Percentiles rank a stretch among this genome's conserved stretches.
Conservation (phyloP, 2,888 invertebrate species). For the Herminia tarsipennalis region DNA sequence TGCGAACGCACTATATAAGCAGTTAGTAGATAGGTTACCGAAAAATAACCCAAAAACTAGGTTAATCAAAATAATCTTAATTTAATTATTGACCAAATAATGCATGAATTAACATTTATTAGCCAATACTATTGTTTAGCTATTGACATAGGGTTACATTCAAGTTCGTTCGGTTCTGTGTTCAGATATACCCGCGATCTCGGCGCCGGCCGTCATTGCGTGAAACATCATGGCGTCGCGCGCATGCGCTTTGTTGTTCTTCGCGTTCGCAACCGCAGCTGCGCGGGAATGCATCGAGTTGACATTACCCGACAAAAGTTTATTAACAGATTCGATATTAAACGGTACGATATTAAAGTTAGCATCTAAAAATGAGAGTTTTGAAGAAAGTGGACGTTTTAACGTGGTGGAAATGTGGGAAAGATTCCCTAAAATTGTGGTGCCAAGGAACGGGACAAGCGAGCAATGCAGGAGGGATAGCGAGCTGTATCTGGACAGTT, state of each 20-base stretch:
- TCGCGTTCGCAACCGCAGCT: conserved; percentile 52
- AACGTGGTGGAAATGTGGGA: conserved; percentile 73
- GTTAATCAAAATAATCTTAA: conserved; percentile 5
- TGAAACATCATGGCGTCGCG: conserved; percentile 72
- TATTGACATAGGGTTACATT: conserved; percentile 27
- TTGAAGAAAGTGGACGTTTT: conserved; percentile 56
- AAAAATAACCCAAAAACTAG: conserved; percentile 8
- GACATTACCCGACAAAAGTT: conserved; percentile 63
- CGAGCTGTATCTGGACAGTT: conserved; percentile 65
- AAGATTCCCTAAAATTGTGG: conserved; percentile 73
- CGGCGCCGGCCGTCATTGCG: conserved; percentile 62
- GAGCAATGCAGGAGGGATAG: conserved; percentile 77
- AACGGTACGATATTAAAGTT: conserved; percentile 70
- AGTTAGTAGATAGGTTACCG: not conserved
- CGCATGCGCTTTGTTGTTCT: conserved; percentile 68
- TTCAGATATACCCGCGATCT: conserved; percentile 53
- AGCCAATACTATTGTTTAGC: conserved; percentile 56
- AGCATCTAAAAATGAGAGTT: conserved; percentile 60
- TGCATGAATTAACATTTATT: conserved; percentile 26
- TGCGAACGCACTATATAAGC: not conserved
- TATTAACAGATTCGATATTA: conserved; percentile 61
- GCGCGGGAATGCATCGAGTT: conserved; percentile 78
- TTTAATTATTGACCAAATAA: conserved; percentile 19
- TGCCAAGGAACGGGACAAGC: conserved; percentile 77
- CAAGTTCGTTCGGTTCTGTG: conserved; percentile 40